Evolutionary conservation across 2,113 vertebrate genomes (phyloP), one percentile per base, ranked within the genome.

Genomic region (Calidris pygmaea): DNA sequence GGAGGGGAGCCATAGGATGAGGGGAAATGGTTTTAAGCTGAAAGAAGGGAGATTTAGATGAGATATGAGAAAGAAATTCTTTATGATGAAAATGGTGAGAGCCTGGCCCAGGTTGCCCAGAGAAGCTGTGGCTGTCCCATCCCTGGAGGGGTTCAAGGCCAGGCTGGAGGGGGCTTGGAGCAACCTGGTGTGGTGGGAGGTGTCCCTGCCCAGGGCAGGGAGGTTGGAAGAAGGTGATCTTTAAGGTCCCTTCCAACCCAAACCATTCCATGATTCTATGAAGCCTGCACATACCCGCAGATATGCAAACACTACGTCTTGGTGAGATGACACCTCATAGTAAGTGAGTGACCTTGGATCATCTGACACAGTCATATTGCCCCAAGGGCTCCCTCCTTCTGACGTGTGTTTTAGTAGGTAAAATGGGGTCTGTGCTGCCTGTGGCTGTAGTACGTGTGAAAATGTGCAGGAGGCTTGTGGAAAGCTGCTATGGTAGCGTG

Each of bases 301-400:
- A 27, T 78, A 30, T 41, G 45, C 10, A 35, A 48, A n/a, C 0
- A 1, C 8, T 22, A 4, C 3, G 2, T 21, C 12, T 43, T 43
- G 29, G 29, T 27, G 52, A 93, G 68, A 4, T 24, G 89, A 86
- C 63, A 56, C 32, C 63, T 41, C 32, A 35, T 0, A 59, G 78
- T 19, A 74, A 50, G 62, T 73, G 72, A 68, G 65, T 60, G 90
- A 81, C 85, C 75, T n/a, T 43, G 88, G 70, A 59, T 41, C 72
- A 29, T 35, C 76, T 74, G 83, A 65, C 1, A 0, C 37, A 2
- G 3, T 45, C 78, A 4, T 34, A 1, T 12, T 68, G 60, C 11
- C 52, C 53, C 0, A 0, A 16, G 48, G 47, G n/a, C n/a, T n/a
- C n/a, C n/a, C n/a, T 55, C 72, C 85, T 84, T 7, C 24, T 39